These are phyloP conservation scores for Drosophila bifasciata DNA, from an alignment of 1,140 invertebrate species.

Conservation along the genomic window DNA sequence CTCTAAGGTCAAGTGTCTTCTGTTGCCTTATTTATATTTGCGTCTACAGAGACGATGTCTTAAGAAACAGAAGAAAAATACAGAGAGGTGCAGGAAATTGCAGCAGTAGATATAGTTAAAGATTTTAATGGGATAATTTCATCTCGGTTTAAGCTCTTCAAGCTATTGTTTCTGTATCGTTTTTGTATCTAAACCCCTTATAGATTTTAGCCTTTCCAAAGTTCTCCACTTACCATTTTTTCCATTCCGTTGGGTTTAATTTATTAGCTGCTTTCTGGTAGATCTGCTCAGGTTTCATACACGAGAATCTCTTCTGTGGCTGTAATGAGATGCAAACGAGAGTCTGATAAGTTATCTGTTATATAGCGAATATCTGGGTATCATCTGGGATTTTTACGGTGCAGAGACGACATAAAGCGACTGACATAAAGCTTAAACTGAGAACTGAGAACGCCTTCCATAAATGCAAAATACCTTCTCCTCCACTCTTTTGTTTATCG, in stretches of 20 bases:
- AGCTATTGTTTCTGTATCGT: not conserved
- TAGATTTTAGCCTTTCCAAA: not conserved
- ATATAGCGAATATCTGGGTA: conserved; percentile 8
- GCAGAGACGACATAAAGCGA: not conserved
- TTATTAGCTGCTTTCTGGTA: conserved; percentile 29
- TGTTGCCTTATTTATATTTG: conserved; percentile 42
- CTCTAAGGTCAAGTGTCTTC: conserved; percentile 60
- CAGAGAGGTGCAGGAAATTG: not conserved
- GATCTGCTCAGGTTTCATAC: conserved; percentile 16
- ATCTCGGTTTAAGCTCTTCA: not conserved
- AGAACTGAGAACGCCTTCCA: too few relatives aligned
- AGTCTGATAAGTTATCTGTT: conserved; percentile 63
- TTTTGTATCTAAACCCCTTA: not conserved
- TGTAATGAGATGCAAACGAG: conserved; percentile 63
- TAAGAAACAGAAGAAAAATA: not conserved
- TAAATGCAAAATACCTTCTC: conserved; percentile 38
- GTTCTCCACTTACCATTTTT: conserved; percentile 67
- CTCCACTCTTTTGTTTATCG: conserved; percentile 24
- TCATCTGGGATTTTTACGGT: conserved; percentile 28
- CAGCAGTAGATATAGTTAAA: not conserved
- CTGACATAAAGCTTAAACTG: conserved; percentile 34
- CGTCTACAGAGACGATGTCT: conserved; percentile 16
- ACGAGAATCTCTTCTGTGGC: conserved; percentile 24
- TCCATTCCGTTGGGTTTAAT: conserved; percentile 67
- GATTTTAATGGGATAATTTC: not conserved